Percentiles rank a stretch among this genome's conserved stretches.
These are phyloP conservation scores for Talpa occidentalis DNA, from an alignment of 2,113 vertebrate genomes.

Conservation along the genomic window DNA sequence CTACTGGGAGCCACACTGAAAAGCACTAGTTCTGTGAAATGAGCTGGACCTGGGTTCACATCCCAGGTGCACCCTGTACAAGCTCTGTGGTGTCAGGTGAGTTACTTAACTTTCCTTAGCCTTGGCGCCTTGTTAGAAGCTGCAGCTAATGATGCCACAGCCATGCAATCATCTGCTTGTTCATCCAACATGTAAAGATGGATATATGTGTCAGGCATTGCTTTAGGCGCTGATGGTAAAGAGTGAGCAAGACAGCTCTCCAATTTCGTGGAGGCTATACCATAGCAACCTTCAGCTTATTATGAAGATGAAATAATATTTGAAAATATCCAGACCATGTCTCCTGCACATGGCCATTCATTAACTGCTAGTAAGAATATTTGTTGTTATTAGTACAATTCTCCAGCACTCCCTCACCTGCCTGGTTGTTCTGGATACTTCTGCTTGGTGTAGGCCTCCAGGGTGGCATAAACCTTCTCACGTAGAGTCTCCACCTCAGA, in stretches of 20 bases:
- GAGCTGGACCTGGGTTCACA: not conserved
- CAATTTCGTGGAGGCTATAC: accelerated
- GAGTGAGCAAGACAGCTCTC: accelerated
- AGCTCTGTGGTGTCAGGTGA: not conserved
- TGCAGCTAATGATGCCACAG: not conserved
- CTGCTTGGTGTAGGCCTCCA: slow-evolving; percentile 98
- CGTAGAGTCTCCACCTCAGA: slow-evolving; percentile 93
- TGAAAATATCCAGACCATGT: too few relatives aligned
- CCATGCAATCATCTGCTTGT: accelerated
- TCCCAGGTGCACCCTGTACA: too few relatives aligned
- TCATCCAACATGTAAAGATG: too few relatives aligned
- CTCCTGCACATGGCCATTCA: accelerated
- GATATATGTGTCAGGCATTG: accelerated
- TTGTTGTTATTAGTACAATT: accelerated
- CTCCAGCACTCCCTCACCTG: slow-evolving; percentile 86
- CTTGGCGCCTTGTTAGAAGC: not conserved
- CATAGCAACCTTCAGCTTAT: not conserved
- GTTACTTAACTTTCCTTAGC: not conserved
- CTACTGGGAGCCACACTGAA: accelerated
- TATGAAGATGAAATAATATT: too few relatives aligned
- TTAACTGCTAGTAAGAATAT: accelerated
- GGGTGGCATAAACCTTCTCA: slow-evolving; percentile 96
- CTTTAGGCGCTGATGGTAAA: accelerated
- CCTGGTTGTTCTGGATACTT: slow-evolving; percentile 97
- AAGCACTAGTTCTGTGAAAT: not conserved